Evolutionary conservation across 2,113 vertebrate genomes (phyloP).

Genomic region (Orycteropus afer): DNA sequence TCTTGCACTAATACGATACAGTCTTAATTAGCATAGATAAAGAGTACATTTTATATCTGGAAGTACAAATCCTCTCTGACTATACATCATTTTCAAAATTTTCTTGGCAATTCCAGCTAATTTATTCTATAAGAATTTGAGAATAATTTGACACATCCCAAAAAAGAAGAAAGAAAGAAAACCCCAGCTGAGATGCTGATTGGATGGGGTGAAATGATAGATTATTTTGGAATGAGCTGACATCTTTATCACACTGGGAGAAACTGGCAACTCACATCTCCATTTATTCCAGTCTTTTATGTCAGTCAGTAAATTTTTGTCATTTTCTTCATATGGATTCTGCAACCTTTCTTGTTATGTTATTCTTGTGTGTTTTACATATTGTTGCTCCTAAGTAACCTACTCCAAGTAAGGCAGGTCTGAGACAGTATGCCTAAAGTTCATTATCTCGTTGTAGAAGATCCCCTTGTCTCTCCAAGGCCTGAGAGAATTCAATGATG

Average conservation of each 20-base stretch:
- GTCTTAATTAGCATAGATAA: conserved; percentile 62
- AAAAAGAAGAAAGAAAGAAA: conserved; percentile 54
- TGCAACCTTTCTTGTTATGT: conserved; percentile 23
- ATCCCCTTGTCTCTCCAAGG: not conserved
- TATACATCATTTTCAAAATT: conserved; percentile 71
- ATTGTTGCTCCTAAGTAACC: conserved; percentile 51
- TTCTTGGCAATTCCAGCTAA: conserved; percentile 68
- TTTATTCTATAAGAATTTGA: conserved; percentile 68
- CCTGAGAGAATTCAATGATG: not conserved
- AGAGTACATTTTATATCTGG: conserved; percentile 56
- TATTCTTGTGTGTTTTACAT: conserved; percentile 23
- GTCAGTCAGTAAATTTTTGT: conserved; percentile 39
- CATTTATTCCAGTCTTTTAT: conserved; percentile 5
- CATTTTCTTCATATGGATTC: conserved; percentile 59
- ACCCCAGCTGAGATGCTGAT: conserved; percentile 28
- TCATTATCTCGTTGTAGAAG: too few species aligned
- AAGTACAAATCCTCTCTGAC: conserved; percentile 69
- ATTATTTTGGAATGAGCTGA: conserved; percentile 51
- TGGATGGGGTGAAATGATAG: conserved; percentile 34
- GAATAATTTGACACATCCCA: conserved; percentile 65
- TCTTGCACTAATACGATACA: conserved; percentile 25
- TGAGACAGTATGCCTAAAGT: too few species aligned
- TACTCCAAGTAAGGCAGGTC: not conserved
- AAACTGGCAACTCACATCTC: not conserved
- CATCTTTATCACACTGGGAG: not conserved